These are phyloP conservation scores for Holotrichia oblita DNA, from an alignment of 1,140 invertebrate genomes.

Conservation along the genomic window DNA sequence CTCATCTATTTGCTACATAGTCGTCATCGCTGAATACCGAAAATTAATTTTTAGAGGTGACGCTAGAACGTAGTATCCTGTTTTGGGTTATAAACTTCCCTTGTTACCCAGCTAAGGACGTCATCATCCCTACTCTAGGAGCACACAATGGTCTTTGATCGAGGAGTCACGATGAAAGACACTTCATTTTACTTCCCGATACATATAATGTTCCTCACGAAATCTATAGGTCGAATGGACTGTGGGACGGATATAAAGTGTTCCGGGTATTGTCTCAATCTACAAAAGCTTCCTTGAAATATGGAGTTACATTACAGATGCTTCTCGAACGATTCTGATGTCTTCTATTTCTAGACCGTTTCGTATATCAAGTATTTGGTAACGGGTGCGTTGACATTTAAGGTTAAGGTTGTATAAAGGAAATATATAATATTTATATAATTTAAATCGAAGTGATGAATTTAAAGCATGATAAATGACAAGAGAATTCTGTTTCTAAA, in stretches of 20 bases:
- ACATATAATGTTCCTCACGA: not conserved
- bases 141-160: not conserved
- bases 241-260: not conserved
- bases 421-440: too few relatives aligned
- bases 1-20: not conserved
- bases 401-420: too few relatives aligned
- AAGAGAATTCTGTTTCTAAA: too few relatives aligned
- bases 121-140: not conserved
- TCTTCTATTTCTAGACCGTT: conserved; percentile 5
- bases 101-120: not conserved
- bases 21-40: not conserved
- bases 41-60: not conserved
- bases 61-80: not conserved
- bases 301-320: not conserved
- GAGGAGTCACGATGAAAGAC: not conserved
- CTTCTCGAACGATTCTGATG: not conserved
- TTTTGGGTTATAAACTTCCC: not conserved
- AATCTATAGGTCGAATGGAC: not conserved
- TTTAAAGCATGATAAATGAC: too few relatives aligned
- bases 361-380: not conserved
- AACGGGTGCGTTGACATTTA: too few relatives aligned
- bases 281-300: not conserved
- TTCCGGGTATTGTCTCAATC: not conserved
- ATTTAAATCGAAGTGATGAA: too few relatives aligned
- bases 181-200: not conserved